Evolutionary conservation across 2,797 vertebrate genomes (phyloP), one percentile per base, ranked within the genome.

Genomic region (Myotis daubentonii): DNA sequence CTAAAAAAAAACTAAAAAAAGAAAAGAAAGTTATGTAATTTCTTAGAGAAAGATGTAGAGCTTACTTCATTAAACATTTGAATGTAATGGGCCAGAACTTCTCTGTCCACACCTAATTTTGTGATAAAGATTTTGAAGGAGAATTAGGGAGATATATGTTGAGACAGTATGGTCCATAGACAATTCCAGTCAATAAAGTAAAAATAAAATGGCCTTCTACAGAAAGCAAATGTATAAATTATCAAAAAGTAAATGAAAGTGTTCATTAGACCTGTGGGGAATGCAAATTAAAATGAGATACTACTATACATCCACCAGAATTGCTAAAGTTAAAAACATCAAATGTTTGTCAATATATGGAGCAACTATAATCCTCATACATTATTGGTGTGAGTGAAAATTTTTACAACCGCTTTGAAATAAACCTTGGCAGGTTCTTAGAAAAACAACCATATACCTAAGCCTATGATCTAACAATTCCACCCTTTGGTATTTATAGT

Each of bases 101-200:
- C 33, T 91, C 89, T 75, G 71, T 49, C 66, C 55, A 75, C 66
- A 76, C n/a, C 38, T 75, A 83, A 82, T 55, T 89, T 72, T 68
- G 33, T 70, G 33, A 70, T 80, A 16, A 1, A 68, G 7, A 62
- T 51, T 95, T 87, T 92, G 80, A 81, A 92, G 36, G 38, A 74
- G n/a, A 78, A 74, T 87, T 78, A 65, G n/a, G 38, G 17, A 23
- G 13, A 71, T 72, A 9, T 7, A 33, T 41, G n/a, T 68, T 78
- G 33, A 83, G 76, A 93, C 12, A 70, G 41, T 57, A 38, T 49
- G 12, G 57, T 53, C 30, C 76, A 38, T 22, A 17, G 71, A 55
- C 20, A 51, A 65, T 66, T 66, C 22, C 78, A 28, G 49, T 72
- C 23, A 79, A 22, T 74, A 87, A 23, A 60, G 23, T 51, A 87